Evolutionary conservation across 2,113 vertebrate species (phyloP).

Genomic region (Corythaeola cristata): DNA sequence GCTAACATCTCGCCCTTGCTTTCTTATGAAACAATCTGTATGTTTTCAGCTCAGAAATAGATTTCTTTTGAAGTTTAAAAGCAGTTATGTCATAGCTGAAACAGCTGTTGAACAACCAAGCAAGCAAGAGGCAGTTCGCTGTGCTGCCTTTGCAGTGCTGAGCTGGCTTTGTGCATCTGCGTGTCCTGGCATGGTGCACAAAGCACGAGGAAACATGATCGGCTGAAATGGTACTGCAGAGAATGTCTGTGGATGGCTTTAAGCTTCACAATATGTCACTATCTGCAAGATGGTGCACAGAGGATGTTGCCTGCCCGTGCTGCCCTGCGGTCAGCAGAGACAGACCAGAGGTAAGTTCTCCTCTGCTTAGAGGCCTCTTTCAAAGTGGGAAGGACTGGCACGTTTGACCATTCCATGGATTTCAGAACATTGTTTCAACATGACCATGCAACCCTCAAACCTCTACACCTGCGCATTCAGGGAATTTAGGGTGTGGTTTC

Average conservation of each 20-base stretch:
- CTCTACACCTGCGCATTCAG: not conserved
- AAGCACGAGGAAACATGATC: rapidly evolving
- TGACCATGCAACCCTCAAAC: rapidly evolving
- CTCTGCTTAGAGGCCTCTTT: not conserved
- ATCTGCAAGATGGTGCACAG: not conserved
- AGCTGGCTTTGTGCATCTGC: not conserved
- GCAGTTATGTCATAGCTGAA: slow-evolving; percentile 16
- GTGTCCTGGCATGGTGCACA: not conserved
- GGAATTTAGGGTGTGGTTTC: not conserved
- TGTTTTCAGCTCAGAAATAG: slow-evolving; percentile 64
- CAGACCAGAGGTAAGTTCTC: not conserved
- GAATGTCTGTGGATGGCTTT: not conserved
- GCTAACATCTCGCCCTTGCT: not conserved
- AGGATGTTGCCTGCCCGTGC: rapidly evolving
- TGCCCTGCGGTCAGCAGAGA: not conserved
- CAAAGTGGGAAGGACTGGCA: not conserved
- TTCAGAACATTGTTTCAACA: not conserved
- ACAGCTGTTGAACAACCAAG: not conserved
- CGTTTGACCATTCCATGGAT: rapidly evolving
- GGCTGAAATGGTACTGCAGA: not conserved
- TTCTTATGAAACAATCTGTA: slow-evolving; percentile 30
- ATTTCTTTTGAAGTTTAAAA: slow-evolving; percentile 66
- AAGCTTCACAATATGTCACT: not conserved
- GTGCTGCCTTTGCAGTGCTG: not conserved
- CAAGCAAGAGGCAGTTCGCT: not conserved